These are phyloP conservation scores for Puma concolor DNA, from an alignment of 2,113 vertebrate genomes.

Conservation along the genomic window DNA sequence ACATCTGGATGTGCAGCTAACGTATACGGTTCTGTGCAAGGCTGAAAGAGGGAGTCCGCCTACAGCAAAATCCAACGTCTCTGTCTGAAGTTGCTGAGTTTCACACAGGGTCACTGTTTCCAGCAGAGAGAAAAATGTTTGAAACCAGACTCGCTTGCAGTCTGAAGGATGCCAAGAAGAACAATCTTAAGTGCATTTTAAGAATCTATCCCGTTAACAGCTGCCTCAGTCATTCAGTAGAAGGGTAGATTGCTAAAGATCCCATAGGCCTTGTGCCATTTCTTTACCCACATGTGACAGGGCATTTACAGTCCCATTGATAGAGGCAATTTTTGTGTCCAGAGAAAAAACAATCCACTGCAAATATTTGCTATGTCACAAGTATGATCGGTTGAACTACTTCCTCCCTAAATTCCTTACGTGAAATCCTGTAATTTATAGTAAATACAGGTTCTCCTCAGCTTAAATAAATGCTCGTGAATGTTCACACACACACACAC, in stretches of 20 bases:
- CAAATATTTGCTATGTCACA: neutral
- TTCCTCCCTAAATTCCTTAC: constrained; percentile 32
- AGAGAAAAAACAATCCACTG: neutral
- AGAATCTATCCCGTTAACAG: neutral
- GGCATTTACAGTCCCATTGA: neutral
- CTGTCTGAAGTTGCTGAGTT: neutral
- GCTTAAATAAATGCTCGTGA: neutral
- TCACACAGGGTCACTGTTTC: neutral
- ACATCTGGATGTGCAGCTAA: neutral
- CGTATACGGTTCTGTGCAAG: neutral
- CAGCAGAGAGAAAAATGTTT: neutral
- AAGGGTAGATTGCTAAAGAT: neutral
- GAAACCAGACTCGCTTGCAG: neutral
- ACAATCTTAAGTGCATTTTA: neutral
- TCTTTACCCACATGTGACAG: constrained; percentile 1
- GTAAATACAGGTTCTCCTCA: neutral
- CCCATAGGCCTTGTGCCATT: neutral
- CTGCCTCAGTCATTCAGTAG: neutral
- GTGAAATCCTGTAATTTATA: neutral
- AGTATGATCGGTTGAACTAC: constrained; percentile 26
- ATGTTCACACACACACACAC: neutral
- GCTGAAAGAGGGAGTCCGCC: neutral
- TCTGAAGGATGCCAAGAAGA: neutral
- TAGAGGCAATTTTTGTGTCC: constrained; percentile 27
- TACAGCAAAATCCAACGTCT: neutral